Conservation (phyloP, 2,113 vertebrate genomes). For the Xenopus laevis region DNA sequence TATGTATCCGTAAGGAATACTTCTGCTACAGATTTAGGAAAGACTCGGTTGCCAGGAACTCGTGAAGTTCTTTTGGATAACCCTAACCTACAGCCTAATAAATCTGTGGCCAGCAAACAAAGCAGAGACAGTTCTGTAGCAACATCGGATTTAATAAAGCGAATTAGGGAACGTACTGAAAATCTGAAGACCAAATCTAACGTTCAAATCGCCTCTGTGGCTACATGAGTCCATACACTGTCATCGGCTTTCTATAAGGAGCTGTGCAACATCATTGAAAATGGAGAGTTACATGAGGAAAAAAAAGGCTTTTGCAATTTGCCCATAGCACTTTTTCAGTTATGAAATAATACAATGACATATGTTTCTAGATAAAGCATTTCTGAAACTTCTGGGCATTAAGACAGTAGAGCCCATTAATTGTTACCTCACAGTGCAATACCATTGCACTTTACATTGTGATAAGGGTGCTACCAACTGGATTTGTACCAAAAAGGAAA, state of each 20-base stretch:
- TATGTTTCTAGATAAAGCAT: background rate
- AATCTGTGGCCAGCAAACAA: constrained; percentile 51
- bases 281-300: background rate
- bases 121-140: constrained; percentile 61
- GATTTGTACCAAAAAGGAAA: constrained; percentile 27
- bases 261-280: constrained; percentile 17
- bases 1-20: constrained; percentile 35
- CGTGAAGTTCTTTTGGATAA: background rate
- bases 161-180: constrained; percentile 61
- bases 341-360: constrained; percentile 34
- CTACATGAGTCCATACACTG: constrained; percentile 52
- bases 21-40: constrained; percentile 45
- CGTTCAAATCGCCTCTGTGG: constrained; percentile 46
- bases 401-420: constrained; percentile 8
- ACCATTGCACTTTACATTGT: constrained; percentile 26
- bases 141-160: constrained; percentile 51
- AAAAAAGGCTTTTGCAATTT: constrained; percentile 44
- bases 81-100: constrained; percentile 27
- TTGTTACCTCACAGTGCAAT: constrained; percentile 42
- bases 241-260: background rate
- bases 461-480: constrained; percentile 57
- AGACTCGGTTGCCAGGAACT: constrained; percentile 39
- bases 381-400: background rate
- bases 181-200: constrained; percentile 54
- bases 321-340: constrained; percentile 36